Conservation (phyloP, 2,888 invertebrate genomes). For the Dicyrtoma fusca region DNA sequence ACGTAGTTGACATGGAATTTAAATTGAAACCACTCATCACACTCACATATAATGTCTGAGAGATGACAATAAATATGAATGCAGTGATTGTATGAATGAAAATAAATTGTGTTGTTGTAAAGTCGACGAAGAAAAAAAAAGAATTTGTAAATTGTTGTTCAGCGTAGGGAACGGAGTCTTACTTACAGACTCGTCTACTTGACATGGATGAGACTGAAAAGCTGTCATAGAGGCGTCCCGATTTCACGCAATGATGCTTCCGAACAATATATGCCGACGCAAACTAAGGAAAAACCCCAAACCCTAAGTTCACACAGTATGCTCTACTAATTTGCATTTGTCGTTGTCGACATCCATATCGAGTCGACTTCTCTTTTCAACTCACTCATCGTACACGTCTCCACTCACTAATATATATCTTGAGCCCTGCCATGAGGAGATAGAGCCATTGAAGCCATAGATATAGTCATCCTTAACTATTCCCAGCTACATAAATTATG, state of each 20-base stretch:
- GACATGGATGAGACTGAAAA: conserved; percentile 29
- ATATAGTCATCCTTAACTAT: too few species aligned
- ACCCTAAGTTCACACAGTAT: conserved; percentile 32
- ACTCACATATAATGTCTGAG: background rate
- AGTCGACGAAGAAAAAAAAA: background rate
- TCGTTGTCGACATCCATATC: conserved; percentile 5
- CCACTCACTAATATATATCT: too few species aligned
- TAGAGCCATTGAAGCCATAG: too few species aligned
- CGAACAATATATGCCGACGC: conserved; percentile 34
- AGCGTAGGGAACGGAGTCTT: conserved; percentile 4
- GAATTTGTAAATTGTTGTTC: background rate
- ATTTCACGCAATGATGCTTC: conserved; percentile 38
- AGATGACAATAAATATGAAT: background rate
- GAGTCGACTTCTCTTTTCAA: conserved; percentile 29
- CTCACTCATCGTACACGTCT: background rate
- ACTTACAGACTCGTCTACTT: conserved; percentile 6
- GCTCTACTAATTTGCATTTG: conserved; percentile 46
- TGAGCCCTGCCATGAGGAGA: too few species aligned
- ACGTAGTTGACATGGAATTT: too few species aligned
- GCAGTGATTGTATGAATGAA: background rate
- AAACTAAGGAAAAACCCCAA: conserved; percentile 13
- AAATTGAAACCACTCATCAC: background rate
- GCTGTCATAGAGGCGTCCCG: conserved; percentile 31
- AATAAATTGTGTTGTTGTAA: background rate
- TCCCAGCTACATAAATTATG: background rate